A percentile compares a stretch with the other conserved stretches of the same genome.
These are phyloP conservation scores for Schizopygopsis pylzovi DNA, from an alignment of 2,797 vertebrate genomes.

Conservation along the genomic window DNA sequence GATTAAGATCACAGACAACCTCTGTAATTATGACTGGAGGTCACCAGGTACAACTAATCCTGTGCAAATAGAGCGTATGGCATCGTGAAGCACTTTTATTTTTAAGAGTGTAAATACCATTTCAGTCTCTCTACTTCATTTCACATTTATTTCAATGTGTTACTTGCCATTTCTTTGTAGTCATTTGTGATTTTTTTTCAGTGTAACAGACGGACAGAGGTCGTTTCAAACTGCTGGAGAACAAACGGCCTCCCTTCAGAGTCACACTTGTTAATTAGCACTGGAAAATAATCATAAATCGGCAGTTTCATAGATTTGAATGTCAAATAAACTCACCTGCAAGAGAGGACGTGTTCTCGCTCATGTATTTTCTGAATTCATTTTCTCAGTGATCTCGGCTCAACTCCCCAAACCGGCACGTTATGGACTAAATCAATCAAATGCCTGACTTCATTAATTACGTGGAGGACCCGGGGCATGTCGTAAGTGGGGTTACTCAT, in stretches of 20 bases:
- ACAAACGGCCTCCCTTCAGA: conserved; percentile 15
- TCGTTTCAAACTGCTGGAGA: not conserved
- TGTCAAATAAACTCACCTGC: conserved; percentile 42
- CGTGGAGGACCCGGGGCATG: conserved; percentile 71
- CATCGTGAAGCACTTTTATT: no score
- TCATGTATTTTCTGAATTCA: conserved; percentile 20
- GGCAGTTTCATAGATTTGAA: conserved; percentile 43
- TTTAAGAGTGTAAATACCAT: not conserved
- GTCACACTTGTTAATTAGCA: conserved; percentile 37
- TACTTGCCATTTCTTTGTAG: not conserved
- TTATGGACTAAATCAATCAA: conserved; percentile 61
- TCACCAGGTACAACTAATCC: no score
- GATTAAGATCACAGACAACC: no score
- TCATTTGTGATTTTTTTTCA: not conserved
- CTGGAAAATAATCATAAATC: conserved; percentile 44
- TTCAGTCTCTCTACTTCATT: not conserved
- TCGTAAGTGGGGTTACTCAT: conserved; percentile 65
- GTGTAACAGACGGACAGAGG: not conserved
- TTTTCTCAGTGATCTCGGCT: conserved; percentile 23
- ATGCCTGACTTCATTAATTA: conserved; percentile 74
- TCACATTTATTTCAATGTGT: not conserved
- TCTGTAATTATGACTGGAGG: no score
- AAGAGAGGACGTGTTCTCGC: conserved; percentile 33
- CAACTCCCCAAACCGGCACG: conserved; percentile 38
- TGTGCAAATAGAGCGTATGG: no score